These are phyloP conservation scores for Ochotona curzoniae DNA, from an alignment of 2,113 vertebrate species.

Conservation along the genomic window DNA sequence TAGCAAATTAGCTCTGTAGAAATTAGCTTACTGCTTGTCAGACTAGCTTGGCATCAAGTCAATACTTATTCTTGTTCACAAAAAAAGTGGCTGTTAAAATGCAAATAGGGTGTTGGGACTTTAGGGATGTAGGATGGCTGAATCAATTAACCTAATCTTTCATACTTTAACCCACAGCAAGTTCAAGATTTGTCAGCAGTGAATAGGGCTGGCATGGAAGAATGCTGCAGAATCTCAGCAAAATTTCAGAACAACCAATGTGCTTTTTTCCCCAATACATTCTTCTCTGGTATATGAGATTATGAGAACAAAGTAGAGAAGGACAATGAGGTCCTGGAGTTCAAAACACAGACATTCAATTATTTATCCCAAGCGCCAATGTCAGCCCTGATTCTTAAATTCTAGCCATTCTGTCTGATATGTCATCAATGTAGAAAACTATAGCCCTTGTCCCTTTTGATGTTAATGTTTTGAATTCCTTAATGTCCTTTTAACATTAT, in stretches of 20 bases:
- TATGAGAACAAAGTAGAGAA: neutral
- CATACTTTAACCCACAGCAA: neutral
- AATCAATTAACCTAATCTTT: neutral
- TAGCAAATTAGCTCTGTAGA: neutral
- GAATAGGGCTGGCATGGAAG: neutral
- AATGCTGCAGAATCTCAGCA: constrained; percentile 7
- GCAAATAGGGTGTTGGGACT: neutral
- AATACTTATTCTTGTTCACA: neutral
- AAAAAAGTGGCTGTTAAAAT: constrained; percentile 27
- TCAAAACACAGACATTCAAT: neutral
- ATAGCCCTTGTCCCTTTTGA: neutral
- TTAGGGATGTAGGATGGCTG: neutral
- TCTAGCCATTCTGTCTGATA: neutral
- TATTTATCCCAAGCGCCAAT: neutral
- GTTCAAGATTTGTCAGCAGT: neutral
- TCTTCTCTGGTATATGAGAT: neutral
- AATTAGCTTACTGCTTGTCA: neutral
- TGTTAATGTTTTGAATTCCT: neutral
- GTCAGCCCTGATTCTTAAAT: constrained; percentile 30
- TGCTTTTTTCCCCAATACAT: neutral
- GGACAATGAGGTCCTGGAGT: neutral
- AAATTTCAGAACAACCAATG: constrained; percentile 11
- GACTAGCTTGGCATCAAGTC: neutral
- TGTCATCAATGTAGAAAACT: neutral
- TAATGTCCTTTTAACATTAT: constrained; percentile 24